Base-by-base conservation (phyloP, 2,113 vertebrate genomes). In the Polypterus senegalus region DNA sequence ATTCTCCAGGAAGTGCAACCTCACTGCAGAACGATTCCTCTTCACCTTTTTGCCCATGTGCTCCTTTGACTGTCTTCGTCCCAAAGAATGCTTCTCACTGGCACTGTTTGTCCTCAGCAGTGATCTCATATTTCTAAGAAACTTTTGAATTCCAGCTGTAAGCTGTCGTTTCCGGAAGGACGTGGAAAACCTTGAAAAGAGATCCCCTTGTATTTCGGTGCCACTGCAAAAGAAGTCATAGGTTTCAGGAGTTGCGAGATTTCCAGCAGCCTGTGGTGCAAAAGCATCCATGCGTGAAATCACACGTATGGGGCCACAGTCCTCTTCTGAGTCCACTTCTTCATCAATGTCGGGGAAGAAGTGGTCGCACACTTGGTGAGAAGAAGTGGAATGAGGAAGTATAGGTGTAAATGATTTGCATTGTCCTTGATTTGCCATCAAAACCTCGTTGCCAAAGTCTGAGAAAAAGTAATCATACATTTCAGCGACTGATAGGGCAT, bases 391-490 rank as follows among this genome's bases (percentile, higher is more conserved):
- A 27, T 27, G 27, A 27, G 27, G 27, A 27, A 27, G 27, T 27
- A 27, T 27, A 27, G 27, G 27, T 27, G 27, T 27, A 27, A 27
- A 27, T 27, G 27, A 27, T 27, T 27, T 27, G 27, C 27, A 27
- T 27, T 27, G 27, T 27, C 27, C 27, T 27, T 27, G 27, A 27
- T 27, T 27, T 27, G 27, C 27, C 27, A 27, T 27, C 27, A 27
- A 27, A 27, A 27, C 27, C 27, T 27, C 27, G 27, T 27, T 27
- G 27, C 27, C 27, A 27, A 27, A 88, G 4, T 94, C 90, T 0
- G 88, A 91, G 63, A 91, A 92, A 54, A 97, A 87, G 66, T 88
- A 81, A 3, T 98, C 92, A 0, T 92, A 94, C 8, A 80, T 88
- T 77, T 97, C 92, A 0, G 91, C 83, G 55, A 91, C 82, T 0